phyloP scores from a whole-genome alignment of 2,113 vertebrate species.

The Tangachromis dhanisi region DNA sequence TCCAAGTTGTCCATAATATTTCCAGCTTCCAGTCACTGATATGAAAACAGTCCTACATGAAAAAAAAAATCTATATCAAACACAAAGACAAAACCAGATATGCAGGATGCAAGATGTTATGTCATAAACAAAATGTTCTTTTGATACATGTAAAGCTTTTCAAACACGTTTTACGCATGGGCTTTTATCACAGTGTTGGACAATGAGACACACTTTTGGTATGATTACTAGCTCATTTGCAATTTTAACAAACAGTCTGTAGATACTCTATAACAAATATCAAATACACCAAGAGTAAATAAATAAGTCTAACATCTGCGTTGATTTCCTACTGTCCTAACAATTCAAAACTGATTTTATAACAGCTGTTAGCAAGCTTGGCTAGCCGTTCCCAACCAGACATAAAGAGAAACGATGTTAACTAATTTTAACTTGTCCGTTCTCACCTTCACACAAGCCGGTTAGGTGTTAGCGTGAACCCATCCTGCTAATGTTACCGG shows the following conservation, averaged over 20 bases:
- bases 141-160: not conserved
- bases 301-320: not conserved
- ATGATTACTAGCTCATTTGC: not conserved
- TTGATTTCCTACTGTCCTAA: not conserved
- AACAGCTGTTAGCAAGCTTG: not conserved
- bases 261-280: not conserved
- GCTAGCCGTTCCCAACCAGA: not conserved
- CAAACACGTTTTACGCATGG: not conserved
- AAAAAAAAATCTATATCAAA: not conserved
- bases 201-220: not conserved
- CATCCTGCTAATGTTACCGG: not conserved
- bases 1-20: constrained; percentile 63
- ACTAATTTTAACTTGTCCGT: not conserved
- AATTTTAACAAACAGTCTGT: not conserved
- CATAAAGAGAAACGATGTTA: not conserved
- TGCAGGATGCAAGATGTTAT: not conserved
- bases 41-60: not conserved
- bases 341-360: not conserved
- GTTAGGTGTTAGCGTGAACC: rapidly evolving
- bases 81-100: not conserved
- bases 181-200: not conserved
- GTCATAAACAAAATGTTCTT: not conserved
- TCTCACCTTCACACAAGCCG: not conserved
- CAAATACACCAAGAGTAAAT: not conserved
- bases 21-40: not conserved